Evolutionary conservation across 2,797 vertebrate genomes (phyloP), one percentile per base, ranked within the genome.

Genomic region (Malurus splendens): DNA sequence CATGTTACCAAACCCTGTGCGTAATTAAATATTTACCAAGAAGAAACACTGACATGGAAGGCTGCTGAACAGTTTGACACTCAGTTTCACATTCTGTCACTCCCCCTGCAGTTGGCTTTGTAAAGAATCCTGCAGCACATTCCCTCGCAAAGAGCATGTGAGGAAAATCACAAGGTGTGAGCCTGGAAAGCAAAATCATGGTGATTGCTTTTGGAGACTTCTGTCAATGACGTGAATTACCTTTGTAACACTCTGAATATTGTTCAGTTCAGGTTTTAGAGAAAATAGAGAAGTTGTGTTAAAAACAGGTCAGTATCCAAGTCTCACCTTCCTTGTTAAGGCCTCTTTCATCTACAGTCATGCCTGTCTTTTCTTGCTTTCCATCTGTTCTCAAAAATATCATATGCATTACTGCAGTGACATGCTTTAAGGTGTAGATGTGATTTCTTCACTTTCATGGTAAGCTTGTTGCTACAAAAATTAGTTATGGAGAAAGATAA

Each of bases 61-160:
- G 6, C 24, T 71, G 50, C 12, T 36, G 39, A 72, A 44, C 20
- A 27, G 3, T 71, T 82, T 61, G 16, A n/a, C 61, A 27, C 4
- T 61, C 47, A 33, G 0, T 39, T 27, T 75, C 17, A 27, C 14
- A 14, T 64, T 45, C 25, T 78, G 6, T 41, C 11, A 65, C 7
- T 68, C 15, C 18, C 79, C 4, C 41, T 62, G 12, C 33, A n/a
- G 20, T 1, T 66, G 19, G 2, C 8, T 66, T 66, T 85, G 15
- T n/a, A 48, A 74, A 55, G 23, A 39, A 14, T 76, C 18, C 18
- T 50, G 27, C 7, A 89, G 3, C 12, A 59, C 82, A 8, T 16
- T 73, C 13, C 41, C 18, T 80, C 1, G 5, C 36, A 33, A 48
- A 64, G 10, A 8, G 4, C 12, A 32, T 0, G 0, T 10, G 33